phyloP scores from a whole-genome alignment of 2,888 invertebrate genomes.

The Furcula furcula region DNA sequence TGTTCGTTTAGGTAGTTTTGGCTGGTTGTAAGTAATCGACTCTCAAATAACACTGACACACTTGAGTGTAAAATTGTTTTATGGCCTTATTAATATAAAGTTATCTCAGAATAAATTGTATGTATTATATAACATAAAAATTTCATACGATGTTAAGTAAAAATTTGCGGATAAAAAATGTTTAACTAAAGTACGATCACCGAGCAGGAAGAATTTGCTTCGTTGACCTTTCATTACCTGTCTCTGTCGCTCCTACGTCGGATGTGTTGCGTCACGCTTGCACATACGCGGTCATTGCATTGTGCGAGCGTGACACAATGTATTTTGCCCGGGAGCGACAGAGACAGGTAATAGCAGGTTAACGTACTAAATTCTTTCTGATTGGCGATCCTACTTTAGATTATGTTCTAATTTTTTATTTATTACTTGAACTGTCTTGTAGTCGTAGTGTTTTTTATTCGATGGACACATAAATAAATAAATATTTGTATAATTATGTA shows the following conservation, averaged over 20 bases:
- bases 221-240: no score
- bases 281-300: no score
- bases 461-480: constrained; percentile 13
- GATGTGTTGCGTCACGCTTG: no score
- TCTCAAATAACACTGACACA: constrained; percentile 30
- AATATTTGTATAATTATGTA: constrained; percentile 12
- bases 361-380: no score
- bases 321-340: no score
- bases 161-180: constrained; percentile 31
- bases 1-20: constrained; percentile 39
- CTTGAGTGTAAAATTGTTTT: constrained; percentile 53
- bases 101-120: constrained; percentile 39
- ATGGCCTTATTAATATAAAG: constrained; percentile 56
- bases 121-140: constrained; percentile 36
- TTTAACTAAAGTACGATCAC: no score
- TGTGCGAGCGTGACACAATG: no score
- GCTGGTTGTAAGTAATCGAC: constrained; percentile 24
- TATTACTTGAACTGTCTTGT: constrained; percentile 13
- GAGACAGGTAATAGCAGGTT: no score
- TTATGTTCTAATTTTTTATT: constrained; percentile 17
- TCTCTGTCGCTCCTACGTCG: no score
- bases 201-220: no score
- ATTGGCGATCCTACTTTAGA: no score
- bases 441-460: constrained; percentile 11
- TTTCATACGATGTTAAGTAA: constrained; percentile 37